phyloP scores from a whole-genome alignment of 2,888 invertebrate species.

The Cantharis rustica region DNA sequence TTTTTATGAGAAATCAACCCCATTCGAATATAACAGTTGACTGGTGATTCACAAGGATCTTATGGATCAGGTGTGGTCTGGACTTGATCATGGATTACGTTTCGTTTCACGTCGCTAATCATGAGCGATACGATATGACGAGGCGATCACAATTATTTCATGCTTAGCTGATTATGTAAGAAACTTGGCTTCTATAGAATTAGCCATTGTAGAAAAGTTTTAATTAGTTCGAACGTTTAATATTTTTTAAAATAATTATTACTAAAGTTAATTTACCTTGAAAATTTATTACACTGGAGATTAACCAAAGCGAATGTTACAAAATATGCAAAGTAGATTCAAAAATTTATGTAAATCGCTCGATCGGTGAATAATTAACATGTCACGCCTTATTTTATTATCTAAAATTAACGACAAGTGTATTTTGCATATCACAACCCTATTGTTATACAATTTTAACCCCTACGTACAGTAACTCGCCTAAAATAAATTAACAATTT shows the following conservation, averaged over 20 bases:
- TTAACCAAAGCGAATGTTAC: not conserved
- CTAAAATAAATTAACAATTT: slow-evolving; percentile 18
- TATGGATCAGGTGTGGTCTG: slow-evolving; percentile 51
- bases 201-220: not conserved
- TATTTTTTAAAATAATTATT: not conserved
- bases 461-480: not conserved
- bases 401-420: slow-evolving; percentile 50
- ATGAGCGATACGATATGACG: slow-evolving; percentile 47
- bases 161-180: slow-evolving; percentile 34
- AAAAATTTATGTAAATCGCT: slow-evolving; percentile 39
- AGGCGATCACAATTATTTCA: slow-evolving; percentile 48
- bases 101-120: slow-evolving; percentile 44
- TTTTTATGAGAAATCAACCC: slow-evolving; percentile 20
- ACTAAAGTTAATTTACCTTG: not conserved
- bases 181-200: slow-evolving; percentile 11
- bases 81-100: slow-evolving; percentile 44
- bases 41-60: slow-evolving; percentile 34
- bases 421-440: slow-evolving; percentile 38
- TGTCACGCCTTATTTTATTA: slow-evolving; percentile 50
- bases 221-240: not conserved
- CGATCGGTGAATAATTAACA: slow-evolving; percentile 50
- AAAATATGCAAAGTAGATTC: slow-evolving; percentile 34
- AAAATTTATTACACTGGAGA: not conserved
- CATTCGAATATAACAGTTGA: slow-evolving; percentile 32
- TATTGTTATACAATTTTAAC: slow-evolving; percentile 6